Base-by-base conservation (phyloP, 2,888 invertebrate species). In the Eristalis tenax region DNA sequence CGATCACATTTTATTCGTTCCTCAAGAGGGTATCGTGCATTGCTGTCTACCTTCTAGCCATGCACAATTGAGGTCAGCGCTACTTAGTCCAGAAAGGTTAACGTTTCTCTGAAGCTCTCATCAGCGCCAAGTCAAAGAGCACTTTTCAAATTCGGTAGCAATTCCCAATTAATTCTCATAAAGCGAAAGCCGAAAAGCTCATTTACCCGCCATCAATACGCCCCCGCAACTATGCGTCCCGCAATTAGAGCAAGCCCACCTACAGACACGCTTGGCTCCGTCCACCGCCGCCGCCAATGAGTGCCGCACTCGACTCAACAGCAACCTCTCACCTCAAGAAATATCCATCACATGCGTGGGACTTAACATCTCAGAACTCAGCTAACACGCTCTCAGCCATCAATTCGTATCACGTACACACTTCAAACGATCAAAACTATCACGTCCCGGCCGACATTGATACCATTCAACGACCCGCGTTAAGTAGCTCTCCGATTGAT, bases 351-450 rank as follows among this genome's bases (percentile, higher is more conserved):
- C 59, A 35, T 85, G 82, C 82, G 82, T 85, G 77, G 85, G 82
- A 78, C 61, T 65, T 50, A 63, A 82, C 61, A 66, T 40, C 65
- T 76, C 59, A 35, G 70, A 70, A 68, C 59, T 69, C 35, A 32
- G 38, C 50, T 38, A 77, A 81, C 59, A n/a, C 26, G 26, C 59
- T 28, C 59, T 26, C 59, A 59, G 26, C 59, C 59, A 59, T 59
- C 59, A 26, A 59, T 59, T 59, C 59, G 10, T 23, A 59, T 59
- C 59, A 59, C 59, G 59, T 59, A 59, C 59, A 71, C 73, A 81
- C 85, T 81, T 81, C 68, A 84, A 59, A 28, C 66, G 70, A 68
- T 85, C 84, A 81, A 63, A 81, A 50, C 71, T 64, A 77, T 81
- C 73, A 80, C 71, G 43, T 68, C 71, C 5, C n/a, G 50, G 57